A percentile compares a stretch with the other conserved stretches of the same genome.
These are phyloP conservation scores for Ethmia dodecea DNA, from an alignment of 2,888 invertebrate genomes.

Conservation along the genomic window DNA sequence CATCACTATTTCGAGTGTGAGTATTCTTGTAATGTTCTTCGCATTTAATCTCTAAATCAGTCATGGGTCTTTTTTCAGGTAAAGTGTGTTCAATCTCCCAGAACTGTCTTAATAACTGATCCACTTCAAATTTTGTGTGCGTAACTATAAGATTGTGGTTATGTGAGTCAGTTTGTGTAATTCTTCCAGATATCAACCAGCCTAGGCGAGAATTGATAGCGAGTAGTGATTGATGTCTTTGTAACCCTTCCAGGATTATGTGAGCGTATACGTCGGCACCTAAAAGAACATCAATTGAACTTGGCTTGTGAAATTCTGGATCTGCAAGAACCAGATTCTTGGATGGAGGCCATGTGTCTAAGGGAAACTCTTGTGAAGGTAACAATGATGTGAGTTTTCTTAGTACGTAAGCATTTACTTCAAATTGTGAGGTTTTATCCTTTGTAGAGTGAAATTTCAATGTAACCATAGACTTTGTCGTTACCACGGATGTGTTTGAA, in stretches of 20 bases:
- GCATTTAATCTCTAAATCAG: conserved; percentile 16
- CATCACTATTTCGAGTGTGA: conserved; percentile 10
- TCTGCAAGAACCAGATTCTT: background rate
- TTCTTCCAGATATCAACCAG: conserved; percentile 20
- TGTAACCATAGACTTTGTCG: conserved; percentile 19
- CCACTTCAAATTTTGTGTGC: conserved; percentile 15
- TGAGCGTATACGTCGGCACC: conserved; percentile 20
- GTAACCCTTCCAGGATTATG: conserved; percentile 18
- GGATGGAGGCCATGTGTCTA: background rate
- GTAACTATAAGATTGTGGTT: conserved; percentile 15
- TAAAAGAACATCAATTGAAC: conserved; percentile 17
- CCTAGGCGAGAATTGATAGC: conserved; percentile 18
- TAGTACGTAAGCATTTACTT: background rate
- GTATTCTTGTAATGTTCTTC: conserved; percentile 18
- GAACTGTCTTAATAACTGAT: conserved; percentile 18
- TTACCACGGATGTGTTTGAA: conserved; percentile 15
- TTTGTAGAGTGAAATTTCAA: background rate
- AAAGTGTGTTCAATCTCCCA: conserved; percentile 22
- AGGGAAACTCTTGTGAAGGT: background rate
- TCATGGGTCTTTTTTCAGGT: conserved; percentile 11
- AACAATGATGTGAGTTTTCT: background rate
- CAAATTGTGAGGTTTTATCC: background rate
- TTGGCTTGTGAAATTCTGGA: conserved; percentile 8
- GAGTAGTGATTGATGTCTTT: conserved; percentile 14
- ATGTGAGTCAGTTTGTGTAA: conserved; percentile 12